A percentile compares a stretch with the other conserved stretches of the same genome.
These are phyloP conservation scores for Uromys caudimaculatus DNA, from an alignment of 2,797 vertebrate species.

Conservation along the genomic window DNA sequence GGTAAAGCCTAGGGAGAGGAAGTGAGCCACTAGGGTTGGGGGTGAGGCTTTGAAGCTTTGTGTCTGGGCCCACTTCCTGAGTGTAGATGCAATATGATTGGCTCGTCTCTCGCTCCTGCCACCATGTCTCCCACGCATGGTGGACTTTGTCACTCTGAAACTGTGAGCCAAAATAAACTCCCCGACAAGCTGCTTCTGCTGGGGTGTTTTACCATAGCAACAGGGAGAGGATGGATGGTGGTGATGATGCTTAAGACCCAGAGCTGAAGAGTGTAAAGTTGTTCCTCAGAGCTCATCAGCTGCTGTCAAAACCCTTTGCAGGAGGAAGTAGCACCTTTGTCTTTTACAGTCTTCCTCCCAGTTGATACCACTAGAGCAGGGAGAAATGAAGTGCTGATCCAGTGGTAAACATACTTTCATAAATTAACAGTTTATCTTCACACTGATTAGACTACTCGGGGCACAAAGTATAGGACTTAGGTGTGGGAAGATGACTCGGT, in stretches of 20 bases:
- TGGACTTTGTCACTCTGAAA: background rate
- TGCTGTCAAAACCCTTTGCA: constrained; percentile 73
- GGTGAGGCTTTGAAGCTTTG: background rate
- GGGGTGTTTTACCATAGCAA: background rate
- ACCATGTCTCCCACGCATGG: background rate
- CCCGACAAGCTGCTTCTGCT: background rate
- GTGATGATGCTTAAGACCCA: constrained; percentile 57
- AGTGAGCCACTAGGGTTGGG: background rate
- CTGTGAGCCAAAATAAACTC: background rate
- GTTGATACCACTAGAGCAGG: background rate
- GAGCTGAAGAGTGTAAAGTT: constrained; percentile 63
- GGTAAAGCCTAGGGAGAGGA: background rate
- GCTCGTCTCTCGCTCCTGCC: no score
- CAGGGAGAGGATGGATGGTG: background rate
- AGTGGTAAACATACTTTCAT: constrained; percentile 4
- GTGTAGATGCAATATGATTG: background rate
- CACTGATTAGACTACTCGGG: background rate
- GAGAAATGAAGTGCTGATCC: background rate
- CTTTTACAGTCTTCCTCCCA: constrained; percentile 2
- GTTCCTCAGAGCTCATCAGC: constrained; percentile 72
- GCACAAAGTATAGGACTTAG: background rate
- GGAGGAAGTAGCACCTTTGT: constrained; percentile 43
- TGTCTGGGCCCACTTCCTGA: background rate
- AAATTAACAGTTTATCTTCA: background rate
- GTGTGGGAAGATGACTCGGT: background rate